Conservation (phyloP, 2,113 vertebrate species). For the Muscicapa adusta region DNA sequence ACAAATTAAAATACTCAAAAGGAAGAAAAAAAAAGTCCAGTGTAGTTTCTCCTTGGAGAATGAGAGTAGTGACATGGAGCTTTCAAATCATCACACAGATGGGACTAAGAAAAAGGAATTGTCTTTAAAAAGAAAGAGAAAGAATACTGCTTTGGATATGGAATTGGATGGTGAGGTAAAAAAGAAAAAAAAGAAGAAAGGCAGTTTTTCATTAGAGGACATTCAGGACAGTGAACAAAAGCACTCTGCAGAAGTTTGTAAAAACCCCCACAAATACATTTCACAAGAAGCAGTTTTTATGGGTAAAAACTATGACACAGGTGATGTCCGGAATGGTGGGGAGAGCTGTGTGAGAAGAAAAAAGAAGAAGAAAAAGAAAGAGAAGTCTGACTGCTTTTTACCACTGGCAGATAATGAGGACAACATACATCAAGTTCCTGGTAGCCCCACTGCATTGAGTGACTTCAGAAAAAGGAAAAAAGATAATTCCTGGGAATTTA, state of each 20-base stretch:
- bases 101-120: neutral
- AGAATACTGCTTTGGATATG: neutral
- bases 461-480: neutral
- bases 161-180: neutral
- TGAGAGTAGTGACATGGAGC: neutral
- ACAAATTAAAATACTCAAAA: neutral
- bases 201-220: neutral
- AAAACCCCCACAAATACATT: neutral
- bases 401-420: neutral
- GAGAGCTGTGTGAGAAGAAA: neutral
- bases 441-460: neutral
- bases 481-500: neutral
- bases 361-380: slow-evolving; percentile 21
- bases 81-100: neutral
- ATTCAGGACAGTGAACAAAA: neutral
- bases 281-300: neutral
- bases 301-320: neutral
- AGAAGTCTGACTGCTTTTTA: neutral
- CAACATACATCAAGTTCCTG: neutral
- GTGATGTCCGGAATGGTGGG: neutral
- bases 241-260: neutral
- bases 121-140: neutral
- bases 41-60: neutral
- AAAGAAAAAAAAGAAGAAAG: slow-evolving; percentile 41
- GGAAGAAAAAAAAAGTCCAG: slow-evolving; percentile 7